Percentiles rank a stretch among this genome's conserved stretches.
Evolutionary conservation across 2,888 invertebrate genomes (phyloP).

Genomic region (Scaptomyza caliginosa): DNA sequence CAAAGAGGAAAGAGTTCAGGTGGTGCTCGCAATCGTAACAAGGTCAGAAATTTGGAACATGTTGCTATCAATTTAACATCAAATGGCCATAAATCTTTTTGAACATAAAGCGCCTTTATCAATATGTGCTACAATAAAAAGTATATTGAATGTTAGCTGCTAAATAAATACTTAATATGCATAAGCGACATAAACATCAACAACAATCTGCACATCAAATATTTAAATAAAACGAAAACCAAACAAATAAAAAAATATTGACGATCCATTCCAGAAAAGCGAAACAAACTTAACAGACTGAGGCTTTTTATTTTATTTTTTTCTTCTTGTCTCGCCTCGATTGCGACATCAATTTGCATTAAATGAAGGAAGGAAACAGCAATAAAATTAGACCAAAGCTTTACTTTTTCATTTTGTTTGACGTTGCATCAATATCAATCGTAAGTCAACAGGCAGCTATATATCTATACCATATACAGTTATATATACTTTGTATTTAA

Average conservation of each 20-base stretch:
- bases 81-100: constrained; percentile 59
- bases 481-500: constrained; percentile 37
- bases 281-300: constrained; percentile 13
- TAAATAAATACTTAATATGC: constrained; percentile 69
- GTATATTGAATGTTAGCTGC: constrained; percentile 18
- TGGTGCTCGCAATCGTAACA: constrained; percentile 35
- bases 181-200: constrained; percentile 42
- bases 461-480: constrained; percentile 1
- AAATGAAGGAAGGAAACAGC: constrained; percentile 26
- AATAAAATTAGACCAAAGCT: constrained; percentile 43
- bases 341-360: constrained; percentile 61
- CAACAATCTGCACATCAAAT: constrained; percentile 37
- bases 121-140: constrained; percentile 53
- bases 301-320: constrained; percentile 1
- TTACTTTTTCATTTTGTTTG: constrained; percentile 34
- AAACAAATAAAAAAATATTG: constrained; percentile 31
- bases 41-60: constrained; percentile 58
- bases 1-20: too few species aligned
- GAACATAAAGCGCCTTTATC: constrained; percentile 19
- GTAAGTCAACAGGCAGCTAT: constrained; percentile 43
- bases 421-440: constrained; percentile 58
- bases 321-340: constrained; percentile 21
- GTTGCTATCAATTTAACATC: constrained; percentile 63
- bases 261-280: neutral
- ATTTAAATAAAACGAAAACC: constrained; percentile 41